Percentiles rank a stretch among this genome's conserved stretches.
Evolutionary conservation across 2,888 invertebrate species (phyloP).

Genomic region (Epinotia demarniana): DNA sequence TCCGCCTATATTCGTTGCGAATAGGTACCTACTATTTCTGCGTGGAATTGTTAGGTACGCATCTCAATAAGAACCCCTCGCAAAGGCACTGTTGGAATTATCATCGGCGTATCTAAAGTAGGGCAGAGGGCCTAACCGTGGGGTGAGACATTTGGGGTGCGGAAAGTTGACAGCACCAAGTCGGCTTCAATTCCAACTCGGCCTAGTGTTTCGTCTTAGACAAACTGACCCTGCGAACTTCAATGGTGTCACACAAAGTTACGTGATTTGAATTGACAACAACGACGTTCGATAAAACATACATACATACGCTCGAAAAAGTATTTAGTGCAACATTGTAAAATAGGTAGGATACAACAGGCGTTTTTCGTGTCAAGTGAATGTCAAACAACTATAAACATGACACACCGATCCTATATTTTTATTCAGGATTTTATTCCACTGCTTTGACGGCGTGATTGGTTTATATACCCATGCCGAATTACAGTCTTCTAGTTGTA

Average conservation of each 20-base stretch:
- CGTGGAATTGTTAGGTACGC: constrained; percentile 21
- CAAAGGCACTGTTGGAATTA: constrained; percentile 25
- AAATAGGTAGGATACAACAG: too few relatives aligned
- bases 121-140: constrained; percentile 35
- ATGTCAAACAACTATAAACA: not conserved
- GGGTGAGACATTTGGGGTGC: constrained; percentile 38
- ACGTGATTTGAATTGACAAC: not conserved
- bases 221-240: not conserved
- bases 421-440: too few relatives aligned
- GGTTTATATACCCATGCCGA: too few relatives aligned
- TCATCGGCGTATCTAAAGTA: constrained; percentile 38
- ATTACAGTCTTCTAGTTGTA: too few relatives aligned
- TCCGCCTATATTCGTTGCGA: not conserved
- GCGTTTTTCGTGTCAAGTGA: not conserved
- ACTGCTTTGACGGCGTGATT: too few relatives aligned
- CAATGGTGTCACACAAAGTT: not conserved
- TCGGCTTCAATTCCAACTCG: not conserved
- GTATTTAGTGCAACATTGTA: not conserved
- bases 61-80: constrained; percentile 36
- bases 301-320: too few relatives aligned
- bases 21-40: not conserved
- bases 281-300: not conserved
- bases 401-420: too few relatives aligned
- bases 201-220: not conserved
- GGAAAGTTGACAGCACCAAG: constrained; percentile 8